Evolutionary conservation across 2,797 vertebrate genomes (phyloP), one percentile per base, ranked within the genome.

Genomic region (Galaxias olidus): DNA sequence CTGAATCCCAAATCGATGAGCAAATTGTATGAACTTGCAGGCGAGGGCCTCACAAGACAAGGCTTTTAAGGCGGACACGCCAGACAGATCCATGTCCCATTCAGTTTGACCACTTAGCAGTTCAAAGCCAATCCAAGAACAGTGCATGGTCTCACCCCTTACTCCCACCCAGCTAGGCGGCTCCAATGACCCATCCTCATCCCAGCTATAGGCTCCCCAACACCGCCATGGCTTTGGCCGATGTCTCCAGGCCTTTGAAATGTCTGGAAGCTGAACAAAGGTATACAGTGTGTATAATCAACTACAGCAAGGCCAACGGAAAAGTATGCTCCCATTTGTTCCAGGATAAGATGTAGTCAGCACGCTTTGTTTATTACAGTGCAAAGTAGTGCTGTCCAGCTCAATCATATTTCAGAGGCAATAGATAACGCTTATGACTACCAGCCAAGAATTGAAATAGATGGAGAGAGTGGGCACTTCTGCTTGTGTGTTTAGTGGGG

Each of bases 361-460:
- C 17, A 49, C 73, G 62, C 79, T 84, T 86, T 48, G 83, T 84
- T 84, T 86, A 87, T 79, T 68, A 68, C 63, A 68, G 71, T 71
- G 71, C 50, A 79, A 81, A 86, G 84, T 76, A 90, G 44, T 72
- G 72, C 77, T 83, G 85, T 85, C 84, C 84, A 77, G 83, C 79
- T 79, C 74, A 67, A 81, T 82, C 61, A 76, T 78, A 81, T 82
- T 83, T 80, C 76, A 71, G 64, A 72, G 57, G 73, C 72, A 76
- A 77, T 81, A 79, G 80, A 88, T 86, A 83, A 86, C 72, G 66
- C 47, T 75, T 79, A 71, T 76, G 84, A 85, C 85, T 78, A 86
- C 83, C 70, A 78, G 73, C 63, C 17, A 2, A 30, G n/a, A 77
- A 84, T 81, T 83, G 68, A 83, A 80, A 77, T 14, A 74, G 75